Base-by-base conservation (phyloP, 2,113 vertebrate genomes). In the Tachysurus fulvidraco region DNA sequence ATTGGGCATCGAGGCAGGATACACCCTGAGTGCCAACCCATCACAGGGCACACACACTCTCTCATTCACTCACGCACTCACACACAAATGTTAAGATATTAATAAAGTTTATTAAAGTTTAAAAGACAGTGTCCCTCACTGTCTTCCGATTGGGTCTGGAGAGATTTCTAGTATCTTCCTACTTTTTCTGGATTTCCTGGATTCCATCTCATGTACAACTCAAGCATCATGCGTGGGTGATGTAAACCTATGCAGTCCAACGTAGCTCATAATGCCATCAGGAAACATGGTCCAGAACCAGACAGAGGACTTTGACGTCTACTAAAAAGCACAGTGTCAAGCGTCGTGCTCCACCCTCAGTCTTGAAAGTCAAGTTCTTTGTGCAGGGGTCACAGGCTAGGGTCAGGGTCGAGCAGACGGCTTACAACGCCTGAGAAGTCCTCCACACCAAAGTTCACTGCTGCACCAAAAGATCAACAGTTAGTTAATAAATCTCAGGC, bases 381-480 rank as follows among this genome's bases (percentile, higher is more conserved):
- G 19, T 78, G 84, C 74, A 23, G 59, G 87, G 67, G 79, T 87
- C 87, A 81, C 84, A 64, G 85, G 89, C 88, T 88, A n/a, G n/a
- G 91, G 92, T 92, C 89, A 90, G 73, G 54, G 88, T 92, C 90
- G 90, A 91, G 87, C 59, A 91, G 88, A 83, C 52, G 84, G n/a
- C 78, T 64, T 59, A 77, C 67, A 59, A 85, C 84, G 55, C 64
- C 74, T 46, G 84, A 86, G 78, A 83, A 86, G 57, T 86, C 84
- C 83, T 82, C 87, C 79, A 88, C 73, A n/a, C 73, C 87, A 94
- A 91, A 90, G 91, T 92, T 91, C 89, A 93, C 89, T 60, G 91
- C 91, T 92, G 90, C 92, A 91, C 92, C 78, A 79, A 87, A 90
- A 89, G 93, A 93, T 93, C 93, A 93, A 89, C 84, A 89, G 91